These are phyloP conservation scores for Phenganax marumi DNA, from an alignment of 92 coral and sea anemone species.

Conservation along the genomic window DNA sequence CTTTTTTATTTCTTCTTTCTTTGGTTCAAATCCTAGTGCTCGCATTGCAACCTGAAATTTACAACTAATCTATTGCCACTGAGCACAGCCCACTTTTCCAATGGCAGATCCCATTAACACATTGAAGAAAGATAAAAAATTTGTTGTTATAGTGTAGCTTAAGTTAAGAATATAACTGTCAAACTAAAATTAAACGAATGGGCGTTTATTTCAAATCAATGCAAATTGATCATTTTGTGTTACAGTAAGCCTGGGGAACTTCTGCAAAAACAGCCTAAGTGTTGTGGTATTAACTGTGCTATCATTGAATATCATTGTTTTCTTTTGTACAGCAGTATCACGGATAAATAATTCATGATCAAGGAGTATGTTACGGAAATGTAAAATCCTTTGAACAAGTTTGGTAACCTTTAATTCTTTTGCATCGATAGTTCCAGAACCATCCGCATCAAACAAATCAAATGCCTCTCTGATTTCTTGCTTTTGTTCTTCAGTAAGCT, in stretches of 20 bases:
- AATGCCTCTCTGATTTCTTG: conserved; percentile 99
- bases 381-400: not conserved
- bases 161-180: too few species aligned
- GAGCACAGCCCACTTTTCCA: not conserved
- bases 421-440: conserved; percentile 98
- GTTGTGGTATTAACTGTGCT: too few species aligned
- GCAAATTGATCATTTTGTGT: too few species aligned
- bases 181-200: too few species aligned
- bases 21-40: conserved; percentile 97
- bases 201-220: too few species aligned
- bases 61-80: not conserved
- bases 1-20: conserved; percentile 98
- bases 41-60: conserved; percentile 88
- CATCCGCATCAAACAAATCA: conserved; percentile 99
- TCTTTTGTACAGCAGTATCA: too few species aligned
- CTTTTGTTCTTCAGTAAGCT: conserved; percentile 97
- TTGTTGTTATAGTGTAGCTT: too few species aligned
- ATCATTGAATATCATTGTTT: too few species aligned
- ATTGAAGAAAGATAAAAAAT: too few species aligned
- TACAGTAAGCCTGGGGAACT: too few species aligned
- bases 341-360: not conserved
- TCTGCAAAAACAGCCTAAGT: too few species aligned
- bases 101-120: too few species aligned
- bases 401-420: conserved; percentile 87
- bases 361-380: not conserved